Evolutionary conservation across 2,888 invertebrate genomes (phyloP).

Genomic region (Synergus japonicus): DNA sequence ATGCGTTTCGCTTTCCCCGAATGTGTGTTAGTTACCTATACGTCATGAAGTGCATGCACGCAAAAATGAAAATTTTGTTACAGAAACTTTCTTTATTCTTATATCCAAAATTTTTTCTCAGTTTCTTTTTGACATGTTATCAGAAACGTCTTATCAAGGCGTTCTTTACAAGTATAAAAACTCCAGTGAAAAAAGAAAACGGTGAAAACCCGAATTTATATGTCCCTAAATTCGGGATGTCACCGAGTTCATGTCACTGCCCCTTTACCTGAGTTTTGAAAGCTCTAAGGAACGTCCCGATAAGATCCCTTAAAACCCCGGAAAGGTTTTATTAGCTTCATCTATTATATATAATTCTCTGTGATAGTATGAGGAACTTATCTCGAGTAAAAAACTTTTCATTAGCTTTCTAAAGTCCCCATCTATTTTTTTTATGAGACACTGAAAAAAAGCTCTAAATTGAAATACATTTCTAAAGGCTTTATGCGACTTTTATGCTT

Average conservation of each 20-base stretch:
- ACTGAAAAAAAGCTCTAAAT: background rate
- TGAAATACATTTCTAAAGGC: background rate
- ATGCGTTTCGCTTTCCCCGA: slow-evolving; percentile 48
- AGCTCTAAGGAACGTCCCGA: too few species aligned
- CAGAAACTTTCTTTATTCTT: background rate
- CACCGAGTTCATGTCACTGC: too few species aligned
- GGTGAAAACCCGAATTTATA: too few species aligned
- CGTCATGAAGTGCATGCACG: background rate
- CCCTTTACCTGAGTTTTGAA: too few species aligned
- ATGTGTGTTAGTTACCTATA: slow-evolving; percentile 13
- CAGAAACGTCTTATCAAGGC: background rate
- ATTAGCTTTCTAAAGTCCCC: background rate
- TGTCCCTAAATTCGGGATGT: too few species aligned
- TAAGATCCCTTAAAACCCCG: too few species aligned
- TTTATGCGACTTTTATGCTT: background rate
- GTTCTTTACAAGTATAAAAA: too few species aligned
- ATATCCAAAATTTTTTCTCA: background rate
- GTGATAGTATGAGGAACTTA: background rate
- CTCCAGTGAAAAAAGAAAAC: too few species aligned
- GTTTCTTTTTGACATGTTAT: background rate
- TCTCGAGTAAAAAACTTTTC: background rate
- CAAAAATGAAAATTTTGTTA: background rate
- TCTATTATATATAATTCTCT: too few species aligned
- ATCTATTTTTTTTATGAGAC: background rate
- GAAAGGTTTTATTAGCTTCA: too few species aligned